Percentiles rank a stretch among this genome's conserved stretches.
Evolutionary conservation across 1,140 invertebrate species (phyloP).

Genomic region (Hyles vespertilio): DNA sequence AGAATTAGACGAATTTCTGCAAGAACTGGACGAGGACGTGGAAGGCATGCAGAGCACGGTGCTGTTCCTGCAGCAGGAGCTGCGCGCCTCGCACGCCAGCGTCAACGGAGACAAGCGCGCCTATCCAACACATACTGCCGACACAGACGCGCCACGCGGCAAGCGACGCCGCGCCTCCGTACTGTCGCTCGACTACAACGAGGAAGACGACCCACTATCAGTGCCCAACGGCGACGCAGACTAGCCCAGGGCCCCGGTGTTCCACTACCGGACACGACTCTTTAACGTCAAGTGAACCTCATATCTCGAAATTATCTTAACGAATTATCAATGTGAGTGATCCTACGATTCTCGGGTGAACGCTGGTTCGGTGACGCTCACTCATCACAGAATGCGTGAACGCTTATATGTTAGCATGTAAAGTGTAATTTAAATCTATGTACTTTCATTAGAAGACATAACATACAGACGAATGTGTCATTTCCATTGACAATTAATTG

Average conservation of each 20-base stretch:
- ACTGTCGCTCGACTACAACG: constrained; percentile 83
- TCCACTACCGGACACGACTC: constrained; percentile 32
- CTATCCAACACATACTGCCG: constrained; percentile 68
- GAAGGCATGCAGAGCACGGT: constrained; percentile 99
- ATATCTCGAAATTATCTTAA: constrained; percentile 31
- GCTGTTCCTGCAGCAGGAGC: constrained; percentile 93
- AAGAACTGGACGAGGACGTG: constrained; percentile 97
- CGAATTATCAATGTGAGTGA: constrained; percentile 42
- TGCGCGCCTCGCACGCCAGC: constrained; percentile 80
- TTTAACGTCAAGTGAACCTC: constrained; percentile 32
- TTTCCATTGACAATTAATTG: constrained; percentile 57
- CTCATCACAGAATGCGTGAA: constrained; percentile 27
- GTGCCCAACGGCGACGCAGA: constrained; percentile 68
- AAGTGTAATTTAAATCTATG: constrained; percentile 52
- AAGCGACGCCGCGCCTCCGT: constrained; percentile 82
- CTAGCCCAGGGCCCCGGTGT: constrained; percentile 47
- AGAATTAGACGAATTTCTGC: constrained; percentile 97
- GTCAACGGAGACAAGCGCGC: constrained; percentile 68
- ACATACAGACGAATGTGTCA: constrained; percentile 48
- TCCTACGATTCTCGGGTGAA: constrained; percentile 23
- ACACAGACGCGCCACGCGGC: constrained; percentile 51
- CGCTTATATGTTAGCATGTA: constrained; percentile 46
- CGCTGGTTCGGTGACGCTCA: constrained; percentile 30
- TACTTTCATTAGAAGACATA: constrained; percentile 62
- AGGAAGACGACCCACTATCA: constrained; percentile 77